A percentile compares a stretch with the other conserved stretches of the same genome.
Conservation (phyloP, 2,888 invertebrate species). For the Drosophila subsilvestris region DNA sequence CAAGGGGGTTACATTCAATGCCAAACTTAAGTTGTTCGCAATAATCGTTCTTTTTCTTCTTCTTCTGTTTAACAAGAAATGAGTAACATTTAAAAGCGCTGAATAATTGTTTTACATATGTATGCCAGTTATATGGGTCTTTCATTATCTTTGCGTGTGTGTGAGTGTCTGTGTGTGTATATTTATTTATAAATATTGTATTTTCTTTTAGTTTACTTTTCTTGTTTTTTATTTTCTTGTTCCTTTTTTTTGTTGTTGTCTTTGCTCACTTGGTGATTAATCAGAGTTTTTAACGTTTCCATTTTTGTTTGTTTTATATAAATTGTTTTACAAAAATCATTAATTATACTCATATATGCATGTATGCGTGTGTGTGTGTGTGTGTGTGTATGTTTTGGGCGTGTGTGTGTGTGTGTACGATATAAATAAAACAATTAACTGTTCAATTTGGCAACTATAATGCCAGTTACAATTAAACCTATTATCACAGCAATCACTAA, state of each 20-base stretch:
- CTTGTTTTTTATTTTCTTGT: conserved; percentile 28
- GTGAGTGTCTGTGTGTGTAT: conserved; percentile 44
- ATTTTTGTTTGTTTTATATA: too few species aligned
- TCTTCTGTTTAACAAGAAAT: conserved; percentile 61
- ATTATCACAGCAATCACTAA: conserved; percentile 88
- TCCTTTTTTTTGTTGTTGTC: conserved; percentile 33
- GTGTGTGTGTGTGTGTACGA: conserved; percentile 24
- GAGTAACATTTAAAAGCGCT: conserved; percentile 73
- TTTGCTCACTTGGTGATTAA: conserved; percentile 68
- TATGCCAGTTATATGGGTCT: conserved; percentile 50
- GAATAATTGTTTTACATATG: conserved; percentile 48
- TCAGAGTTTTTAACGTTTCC: conserved; percentile 58
- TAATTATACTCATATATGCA: conserved; percentile 29
- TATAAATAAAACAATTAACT: conserved; percentile 83
- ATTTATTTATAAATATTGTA: conserved; percentile 36
- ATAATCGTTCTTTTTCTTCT: conserved; percentile 22
- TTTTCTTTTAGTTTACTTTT: conserved; percentile 30
- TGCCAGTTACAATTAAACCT: conserved; percentile 88
- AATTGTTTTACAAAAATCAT: conserved; percentile 68
- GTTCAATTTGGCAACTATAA: conserved; percentile 87
- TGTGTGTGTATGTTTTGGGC: conserved; percentile 28
- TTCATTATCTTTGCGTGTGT: conserved; percentile 31
- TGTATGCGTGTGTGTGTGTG: conserved; percentile 25
- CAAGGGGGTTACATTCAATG: conserved; percentile 58
- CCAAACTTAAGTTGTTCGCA: conserved; percentile 51